These are phyloP conservation scores for Troglohyphantes excavatus DNA, from an alignment of 2,888 invertebrate species.

Conservation along the genomic window DNA sequence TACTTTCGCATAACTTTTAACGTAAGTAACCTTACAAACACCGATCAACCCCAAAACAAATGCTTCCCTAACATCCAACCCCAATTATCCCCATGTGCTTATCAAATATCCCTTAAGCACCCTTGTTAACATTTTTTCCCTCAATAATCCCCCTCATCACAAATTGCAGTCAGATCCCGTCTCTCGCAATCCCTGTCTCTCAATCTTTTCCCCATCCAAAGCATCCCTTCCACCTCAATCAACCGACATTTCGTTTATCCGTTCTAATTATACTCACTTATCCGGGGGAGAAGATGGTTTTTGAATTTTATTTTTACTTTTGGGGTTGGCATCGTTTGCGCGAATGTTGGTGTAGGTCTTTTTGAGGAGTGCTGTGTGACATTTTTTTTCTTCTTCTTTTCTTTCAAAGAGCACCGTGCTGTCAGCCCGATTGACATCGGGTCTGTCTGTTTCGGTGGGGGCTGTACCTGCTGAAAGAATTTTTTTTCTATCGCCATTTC, in stretches of 20 bases:
- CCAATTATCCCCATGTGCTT: not conserved
- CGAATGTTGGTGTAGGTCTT: not conserved
- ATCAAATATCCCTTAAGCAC: not conserved
- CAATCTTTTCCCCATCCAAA: conserved; percentile 4
- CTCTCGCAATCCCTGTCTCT: not conserved
- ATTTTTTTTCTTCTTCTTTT: conserved; percentile 18
- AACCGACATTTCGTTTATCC: conserved; percentile 63
- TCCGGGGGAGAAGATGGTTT: conserved; percentile 5
- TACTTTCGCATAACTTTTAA: too few species aligned
- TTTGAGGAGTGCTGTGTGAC: too few species aligned
- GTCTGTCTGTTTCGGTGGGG: conserved; percentile 38
- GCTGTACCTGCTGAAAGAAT: conserved; percentile 67
- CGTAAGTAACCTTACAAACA: too few species aligned
- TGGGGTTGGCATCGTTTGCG: not conserved
- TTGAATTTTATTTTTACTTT: conserved; percentile 33
- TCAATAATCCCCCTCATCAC: conserved; percentile 9
- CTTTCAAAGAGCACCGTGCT: conserved; percentile 59
- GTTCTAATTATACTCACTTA: conserved; percentile 66
- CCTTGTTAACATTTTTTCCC: conserved; percentile 8
- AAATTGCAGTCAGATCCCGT: conserved; percentile 23
- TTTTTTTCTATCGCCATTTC: conserved; percentile 42
- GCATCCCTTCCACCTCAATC: conserved; percentile 62
- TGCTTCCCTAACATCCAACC: not conserved
- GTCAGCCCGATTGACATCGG: conserved; percentile 63
- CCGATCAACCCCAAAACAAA: not conserved